Evolutionary conservation across 2,888 invertebrate species (phyloP), one percentile per base, ranked within the genome.

Genomic region (Temnothorax unifasciatus): DNA sequence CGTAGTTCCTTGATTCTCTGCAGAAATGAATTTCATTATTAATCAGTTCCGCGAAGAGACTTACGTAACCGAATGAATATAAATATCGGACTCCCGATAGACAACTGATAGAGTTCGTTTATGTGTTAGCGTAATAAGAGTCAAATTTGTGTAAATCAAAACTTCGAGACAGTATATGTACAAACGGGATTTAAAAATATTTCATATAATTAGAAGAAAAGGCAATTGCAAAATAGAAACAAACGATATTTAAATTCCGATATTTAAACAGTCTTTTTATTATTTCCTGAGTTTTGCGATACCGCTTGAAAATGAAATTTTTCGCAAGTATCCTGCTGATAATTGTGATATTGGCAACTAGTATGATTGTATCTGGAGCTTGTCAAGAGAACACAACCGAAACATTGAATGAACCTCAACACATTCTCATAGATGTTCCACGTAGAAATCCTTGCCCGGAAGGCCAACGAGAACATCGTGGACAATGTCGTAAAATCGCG

Each of bases 321-420:
- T 50, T 50, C 44, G 0, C 15, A 13, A 74, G 13, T 6, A 29
- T 59, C 8, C 21, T 50, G 4, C 8, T 47, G 8, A 59, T 41
- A 59, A 74, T 8, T 47, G 9, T 34, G 61, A 47, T 47, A 59
- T 47, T 75, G 75, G 5, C 11, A 9, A 44, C 9, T 5, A 34
- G 1, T 59, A 11, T 9, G n/a, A 75, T 63, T 21, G n/a, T 63
- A 34, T 15, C 47, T 34, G 3, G 8, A 47, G 8, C 15, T 44
- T 61, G 61, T 63, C 21, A 34, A 47, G 1, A 63, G 21, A 41
- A 9, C 6, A 38, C 38, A 13, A 21, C 21, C 18, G 8, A 44
- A n/a, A 34, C 1, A 3, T 15, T 3, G 54, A 3, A 0, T 25
- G 6, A 8, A 44, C 0, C 21, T 3, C 3, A 3, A 21, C 0